phyloP scores from a whole-genome alignment of 2,797 vertebrate species.

The Glossophaga mutica region DNA sequence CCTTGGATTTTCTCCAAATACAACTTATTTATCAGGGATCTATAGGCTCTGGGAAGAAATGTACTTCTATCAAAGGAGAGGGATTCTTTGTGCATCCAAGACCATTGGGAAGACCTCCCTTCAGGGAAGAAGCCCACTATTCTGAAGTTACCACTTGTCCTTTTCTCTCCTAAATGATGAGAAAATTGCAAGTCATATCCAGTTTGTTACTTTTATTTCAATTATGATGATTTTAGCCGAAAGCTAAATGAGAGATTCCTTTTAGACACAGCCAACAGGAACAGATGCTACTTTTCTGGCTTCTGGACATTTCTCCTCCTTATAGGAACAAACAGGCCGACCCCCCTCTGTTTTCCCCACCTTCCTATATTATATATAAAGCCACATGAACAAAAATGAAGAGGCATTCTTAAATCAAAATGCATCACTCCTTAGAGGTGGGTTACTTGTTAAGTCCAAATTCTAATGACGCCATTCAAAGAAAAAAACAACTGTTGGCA shows the following conservation, averaged over 20 bases:
- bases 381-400: not conserved
- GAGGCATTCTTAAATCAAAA: not conserved
- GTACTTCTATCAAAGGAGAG: not conserved
- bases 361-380: not conserved
- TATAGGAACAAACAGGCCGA: constrained; percentile 45
- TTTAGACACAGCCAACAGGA: constrained; percentile 69
- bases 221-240: constrained; percentile 75
- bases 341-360: not conserved
- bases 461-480: not conserved
- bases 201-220: constrained; percentile 75
- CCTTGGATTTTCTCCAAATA: not conserved
- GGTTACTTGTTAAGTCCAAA: not conserved
- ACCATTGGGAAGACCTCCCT: not conserved
- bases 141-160: constrained; percentile 11
- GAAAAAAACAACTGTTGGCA: not conserved
- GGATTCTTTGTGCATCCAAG: not conserved
- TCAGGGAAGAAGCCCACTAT: not conserved
- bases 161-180: constrained; percentile 38
- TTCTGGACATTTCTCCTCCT: constrained; percentile 59
- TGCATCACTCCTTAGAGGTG: not conserved
- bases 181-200: constrained; percentile 72
- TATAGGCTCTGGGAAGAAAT: not conserved
- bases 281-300: constrained; percentile 73
- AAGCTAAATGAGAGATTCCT: constrained; percentile 74
- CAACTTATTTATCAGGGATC: not conserved